These are phyloP conservation scores for Liasis olivaceus DNA, from an alignment of 2,797 vertebrate genomes.

Conservation along the genomic window DNA sequence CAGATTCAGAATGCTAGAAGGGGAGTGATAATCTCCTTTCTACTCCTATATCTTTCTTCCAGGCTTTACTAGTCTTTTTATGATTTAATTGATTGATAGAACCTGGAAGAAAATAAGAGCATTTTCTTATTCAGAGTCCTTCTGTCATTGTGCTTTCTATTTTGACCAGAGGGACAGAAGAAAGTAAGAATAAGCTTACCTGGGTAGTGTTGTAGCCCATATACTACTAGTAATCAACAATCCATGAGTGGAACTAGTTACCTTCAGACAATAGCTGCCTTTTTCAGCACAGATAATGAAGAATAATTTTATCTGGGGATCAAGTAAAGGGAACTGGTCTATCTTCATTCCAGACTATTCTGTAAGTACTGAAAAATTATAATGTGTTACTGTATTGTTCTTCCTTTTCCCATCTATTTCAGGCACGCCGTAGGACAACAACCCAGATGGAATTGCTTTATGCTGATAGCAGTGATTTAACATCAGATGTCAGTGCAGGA, in stretches of 20 bases:
- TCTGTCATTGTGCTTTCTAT: not conserved
- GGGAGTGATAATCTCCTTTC: not conserved
- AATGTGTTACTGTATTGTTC: not conserved
- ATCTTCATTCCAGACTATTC: not conserved
- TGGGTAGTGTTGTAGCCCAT: no score
- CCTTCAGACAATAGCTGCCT: not conserved
- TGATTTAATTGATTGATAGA: not conserved
- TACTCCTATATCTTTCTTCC: not conserved
- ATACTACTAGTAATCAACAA: not conserved
- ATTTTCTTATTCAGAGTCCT: not conserved
- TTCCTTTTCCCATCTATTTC: slow-evolving; percentile 46
- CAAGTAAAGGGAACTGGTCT: not conserved
- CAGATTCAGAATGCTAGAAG: not conserved
- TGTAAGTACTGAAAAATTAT: not conserved
- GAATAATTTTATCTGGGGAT: not conserved
- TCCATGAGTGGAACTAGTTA: not conserved
- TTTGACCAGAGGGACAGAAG: not conserved
- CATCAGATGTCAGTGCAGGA: slow-evolving; percentile 77
- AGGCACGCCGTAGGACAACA: slow-evolving; percentile 94
- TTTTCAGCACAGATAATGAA: not conserved
- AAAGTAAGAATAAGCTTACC: not conserved
- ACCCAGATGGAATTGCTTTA: slow-evolving; percentile 97
- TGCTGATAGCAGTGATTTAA: slow-evolving; percentile 85
- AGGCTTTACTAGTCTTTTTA: not conserved
- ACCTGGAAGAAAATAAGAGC: not conserved